Base-by-base conservation (phyloP, 2,797 vertebrate species). In the Prionace glauca region DNA sequence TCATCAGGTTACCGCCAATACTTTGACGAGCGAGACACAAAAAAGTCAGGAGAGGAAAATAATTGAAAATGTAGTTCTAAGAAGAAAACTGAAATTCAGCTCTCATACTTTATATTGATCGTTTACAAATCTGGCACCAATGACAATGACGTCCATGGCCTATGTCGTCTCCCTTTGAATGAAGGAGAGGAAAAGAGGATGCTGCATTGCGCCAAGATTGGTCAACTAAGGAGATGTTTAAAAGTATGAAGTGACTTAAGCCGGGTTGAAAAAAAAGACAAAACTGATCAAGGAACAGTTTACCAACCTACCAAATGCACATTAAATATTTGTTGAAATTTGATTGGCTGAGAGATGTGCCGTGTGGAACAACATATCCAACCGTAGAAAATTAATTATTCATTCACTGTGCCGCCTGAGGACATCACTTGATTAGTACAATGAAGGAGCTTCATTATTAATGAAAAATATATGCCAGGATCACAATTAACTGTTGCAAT, bases 401-500 rank as follows among this genome's bases (percentile, higher is more conserved):
- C 96, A 97, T 96, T 96, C 5, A 65, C 96, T 97, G 96, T 97
- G 97, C 97, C 97, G 97, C 97, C 97, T 97, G 96, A 60, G 97
- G 97, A 96, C 97, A 96, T 96, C 96, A 69, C 96, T 97, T 97
- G 97, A 97, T 97, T 97, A 97, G 97, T 97, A 41, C 67, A 94
- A 94, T 91, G 67, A 97, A 97, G 97, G 96, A 96, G 94, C 92
- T 97, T 96, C 97, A 97, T 97, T 97, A 97, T 97, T 97, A 97
- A 97, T 97, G 96, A 97, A 0, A 96, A 67, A 24, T 36, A 93
- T 36, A 69, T 67, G 62, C 60, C 36, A 94, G 67, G 92, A 94
- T 71, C 72, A 71, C n/a, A 69, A 41, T 22, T 69, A 65, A 71
- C 41, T 71, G 7, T 71, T 71, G 36, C 67, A 69, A 41, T 24